phyloP scores from a whole-genome alignment of 2,888 invertebrate species.

The Napeogenes inachia region DNA sequence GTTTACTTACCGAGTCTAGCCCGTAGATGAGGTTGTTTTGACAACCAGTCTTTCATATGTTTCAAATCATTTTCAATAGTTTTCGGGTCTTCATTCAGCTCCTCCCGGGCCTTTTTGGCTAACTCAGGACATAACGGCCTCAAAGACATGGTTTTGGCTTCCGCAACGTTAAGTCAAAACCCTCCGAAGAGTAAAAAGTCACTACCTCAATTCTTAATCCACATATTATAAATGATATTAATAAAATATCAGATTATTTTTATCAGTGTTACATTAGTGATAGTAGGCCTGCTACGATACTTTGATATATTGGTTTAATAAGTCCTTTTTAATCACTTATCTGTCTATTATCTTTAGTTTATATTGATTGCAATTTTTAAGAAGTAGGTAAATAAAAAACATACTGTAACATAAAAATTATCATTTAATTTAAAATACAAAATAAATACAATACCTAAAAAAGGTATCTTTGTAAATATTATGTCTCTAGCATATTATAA shows the following conservation, averaged over 20 bases:
- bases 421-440: no score
- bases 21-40: constrained; percentile 74
- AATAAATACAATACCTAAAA: no score
- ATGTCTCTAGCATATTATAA: no score
- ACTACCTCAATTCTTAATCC: constrained; percentile 13
- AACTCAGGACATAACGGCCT: constrained; percentile 47
- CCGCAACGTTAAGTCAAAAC: background rate
- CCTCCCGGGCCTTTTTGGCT: constrained; percentile 62
- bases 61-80: constrained; percentile 64
- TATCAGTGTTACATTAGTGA: constrained; percentile 2
- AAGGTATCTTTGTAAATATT: no score
- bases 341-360: no score
- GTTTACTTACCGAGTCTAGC: constrained; percentile 48
- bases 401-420: no score
- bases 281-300: background rate
- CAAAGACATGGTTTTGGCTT: constrained; percentile 42
- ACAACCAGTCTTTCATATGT: constrained; percentile 75
- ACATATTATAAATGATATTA: constrained; percentile 10
- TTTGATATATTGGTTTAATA: no score
- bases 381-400: no score
- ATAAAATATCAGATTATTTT: constrained; percentile 21
- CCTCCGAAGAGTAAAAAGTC: background rate
- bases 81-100: constrained; percentile 74
- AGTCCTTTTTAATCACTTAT: background rate
- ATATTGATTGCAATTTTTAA: no score